phyloP scores from a whole-genome alignment of 2,113 vertebrate genomes.

The Ptyas mucosa region DNA sequence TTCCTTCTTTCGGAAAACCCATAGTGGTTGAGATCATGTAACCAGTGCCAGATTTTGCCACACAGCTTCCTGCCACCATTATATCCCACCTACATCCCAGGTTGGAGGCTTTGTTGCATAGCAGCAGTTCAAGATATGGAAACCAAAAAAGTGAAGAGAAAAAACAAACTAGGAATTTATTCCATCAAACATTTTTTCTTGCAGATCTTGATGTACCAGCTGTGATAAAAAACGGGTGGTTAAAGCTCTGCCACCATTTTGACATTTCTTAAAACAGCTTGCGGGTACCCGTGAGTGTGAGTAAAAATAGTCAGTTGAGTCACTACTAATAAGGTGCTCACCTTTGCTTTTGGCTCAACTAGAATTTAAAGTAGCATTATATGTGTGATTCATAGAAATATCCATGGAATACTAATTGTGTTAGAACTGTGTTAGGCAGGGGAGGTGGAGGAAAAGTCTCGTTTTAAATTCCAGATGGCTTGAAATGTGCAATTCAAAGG shows the following conservation, averaged over 20 bases:
- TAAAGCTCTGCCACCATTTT: not conserved
- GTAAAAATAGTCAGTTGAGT: slow-evolving; percentile 60
- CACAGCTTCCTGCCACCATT: not conserved
- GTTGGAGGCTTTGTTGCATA: not conserved
- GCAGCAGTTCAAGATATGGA: slow-evolving; percentile 40
- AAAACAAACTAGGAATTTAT: not conserved
- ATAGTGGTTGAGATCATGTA: not conserved
- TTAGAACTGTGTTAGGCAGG: not conserved
- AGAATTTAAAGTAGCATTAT: slow-evolving; percentile 39
- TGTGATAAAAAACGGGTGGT: slow-evolving; percentile 11
- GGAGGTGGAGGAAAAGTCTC: not conserved
- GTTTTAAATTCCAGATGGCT: not conserved
- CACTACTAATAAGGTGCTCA: slow-evolving; percentile 52
- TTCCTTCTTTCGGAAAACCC: not conserved
- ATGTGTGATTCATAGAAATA: slow-evolving; percentile 47
- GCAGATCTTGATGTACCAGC: not conserved
- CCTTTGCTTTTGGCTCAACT: slow-evolving; percentile 51
- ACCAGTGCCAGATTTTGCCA: not conserved
- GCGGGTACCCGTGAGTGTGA: not conserved
- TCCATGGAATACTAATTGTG: not conserved
- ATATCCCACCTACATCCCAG: not conserved
- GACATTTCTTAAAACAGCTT: not conserved
- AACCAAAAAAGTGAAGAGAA: not conserved
- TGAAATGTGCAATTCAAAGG: not conserved
- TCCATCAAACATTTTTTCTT: not conserved